Evolutionary conservation across 2,113 vertebrate species (phyloP).

Genomic region (Cyanoderma ruficeps): DNA sequence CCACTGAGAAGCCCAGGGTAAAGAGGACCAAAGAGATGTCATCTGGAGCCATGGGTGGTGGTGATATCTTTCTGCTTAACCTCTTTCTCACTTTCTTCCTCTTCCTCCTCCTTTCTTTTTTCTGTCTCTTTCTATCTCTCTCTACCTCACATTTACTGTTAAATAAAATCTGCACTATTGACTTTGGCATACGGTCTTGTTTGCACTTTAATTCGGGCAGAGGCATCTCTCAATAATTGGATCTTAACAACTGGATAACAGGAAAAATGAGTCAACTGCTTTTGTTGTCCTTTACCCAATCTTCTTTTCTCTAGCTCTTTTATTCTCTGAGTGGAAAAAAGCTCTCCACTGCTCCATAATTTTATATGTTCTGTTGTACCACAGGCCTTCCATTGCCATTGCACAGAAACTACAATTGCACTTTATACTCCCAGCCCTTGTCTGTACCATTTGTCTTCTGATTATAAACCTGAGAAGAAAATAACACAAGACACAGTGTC

Average conservation of each 20-base stretch:
- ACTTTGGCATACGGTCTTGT: neutral
- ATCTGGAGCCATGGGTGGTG: fast-evolving
- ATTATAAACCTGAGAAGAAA: neutral
- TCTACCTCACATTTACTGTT: neutral
- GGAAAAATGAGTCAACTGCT: neutral
- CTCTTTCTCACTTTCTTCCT: neutral
- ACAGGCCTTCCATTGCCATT: neutral
- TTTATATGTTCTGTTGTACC: neutral
- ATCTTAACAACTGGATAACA: neutral
- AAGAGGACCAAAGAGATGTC: neutral
- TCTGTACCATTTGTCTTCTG: neutral
- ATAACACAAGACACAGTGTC: neutral
- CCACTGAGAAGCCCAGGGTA: neutral
- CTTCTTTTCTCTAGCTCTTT: neutral
- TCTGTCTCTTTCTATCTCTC: neutral
- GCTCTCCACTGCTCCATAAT: neutral
- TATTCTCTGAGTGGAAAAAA: neutral
- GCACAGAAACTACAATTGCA: neutral
- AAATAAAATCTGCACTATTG: neutral
- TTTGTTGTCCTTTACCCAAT: neutral
- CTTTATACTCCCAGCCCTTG: neutral
- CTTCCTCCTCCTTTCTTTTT: neutral
- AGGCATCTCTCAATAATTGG: neutral
- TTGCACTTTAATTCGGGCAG: neutral
- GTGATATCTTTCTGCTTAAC: neutral